Evolutionary conservation across 2,113 vertebrate species (phyloP).

Genomic region (Dissostichus mawsoni): DNA sequence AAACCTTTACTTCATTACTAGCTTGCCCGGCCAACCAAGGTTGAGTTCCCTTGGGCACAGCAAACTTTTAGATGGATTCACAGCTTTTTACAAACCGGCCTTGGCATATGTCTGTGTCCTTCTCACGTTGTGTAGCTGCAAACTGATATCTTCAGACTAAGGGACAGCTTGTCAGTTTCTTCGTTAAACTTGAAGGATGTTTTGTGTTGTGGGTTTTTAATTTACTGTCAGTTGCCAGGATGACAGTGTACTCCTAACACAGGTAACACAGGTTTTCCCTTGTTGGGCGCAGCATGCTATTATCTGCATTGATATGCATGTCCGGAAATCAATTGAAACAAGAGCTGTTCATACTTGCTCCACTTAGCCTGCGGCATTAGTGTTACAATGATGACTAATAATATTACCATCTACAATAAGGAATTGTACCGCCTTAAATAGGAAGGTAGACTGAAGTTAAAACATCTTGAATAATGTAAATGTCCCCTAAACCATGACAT

Average conservation of each 20-base stretch:
- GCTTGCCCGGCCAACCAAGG: background rate
- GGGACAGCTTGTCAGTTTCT: background rate
- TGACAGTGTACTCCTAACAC: background rate
- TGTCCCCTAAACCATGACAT: background rate
- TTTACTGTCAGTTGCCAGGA: background rate
- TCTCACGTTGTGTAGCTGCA: background rate
- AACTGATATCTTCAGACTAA: background rate
- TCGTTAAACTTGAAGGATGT: background rate
- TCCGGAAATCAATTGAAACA: background rate
- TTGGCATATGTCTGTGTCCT: no score
- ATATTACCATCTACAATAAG: background rate
- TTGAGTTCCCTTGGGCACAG: background rate
- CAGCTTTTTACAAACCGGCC: no score
- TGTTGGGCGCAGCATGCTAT: background rate
- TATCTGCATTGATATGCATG: background rate
- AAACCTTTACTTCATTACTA: slow-evolving; percentile 1
- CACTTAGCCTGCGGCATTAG: background rate
- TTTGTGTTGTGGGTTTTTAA: background rate
- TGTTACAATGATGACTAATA: background rate
- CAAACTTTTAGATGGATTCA: background rate
- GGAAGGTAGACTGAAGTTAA: background rate
- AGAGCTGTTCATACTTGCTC: background rate
- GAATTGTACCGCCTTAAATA: background rate
- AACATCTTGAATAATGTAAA: background rate
- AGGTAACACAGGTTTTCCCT: background rate